Percentiles rank a stretch among this genome's conserved stretches.
phyloP scores from a whole-genome alignment of 2,113 vertebrate species.

The Nematolebias whitei region DNA sequence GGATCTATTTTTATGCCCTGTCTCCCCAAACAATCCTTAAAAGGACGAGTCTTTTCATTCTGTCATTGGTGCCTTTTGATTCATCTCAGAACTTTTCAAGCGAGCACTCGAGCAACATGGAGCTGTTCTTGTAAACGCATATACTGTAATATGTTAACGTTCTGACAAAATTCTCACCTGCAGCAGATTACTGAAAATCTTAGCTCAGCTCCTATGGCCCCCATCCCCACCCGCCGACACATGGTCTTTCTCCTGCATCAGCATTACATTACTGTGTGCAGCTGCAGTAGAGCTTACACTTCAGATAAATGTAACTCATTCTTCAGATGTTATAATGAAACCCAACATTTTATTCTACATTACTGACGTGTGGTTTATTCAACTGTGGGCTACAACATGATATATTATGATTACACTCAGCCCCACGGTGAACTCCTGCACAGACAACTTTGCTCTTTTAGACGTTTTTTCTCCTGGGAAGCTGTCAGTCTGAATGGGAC shows the following conservation, averaged over 20 bases:
- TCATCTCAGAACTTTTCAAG: constrained; percentile 14
- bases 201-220: constrained; percentile 19
- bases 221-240: background rate
- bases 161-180: constrained; percentile 43
- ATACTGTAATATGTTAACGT: constrained; percentile 41
- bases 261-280: constrained; percentile 26
- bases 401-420: background rate
- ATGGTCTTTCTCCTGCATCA: constrained; percentile 27
- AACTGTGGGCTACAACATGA: background rate
- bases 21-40: constrained; percentile 17
- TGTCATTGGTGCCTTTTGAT: constrained; percentile 34
- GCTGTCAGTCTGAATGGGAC: constrained; percentile 42
- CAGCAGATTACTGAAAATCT: constrained; percentile 28
- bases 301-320: background rate
- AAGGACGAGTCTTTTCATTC: constrained; percentile 28
- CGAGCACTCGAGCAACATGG: constrained; percentile 4
- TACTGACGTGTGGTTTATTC: background rate
- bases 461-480: background rate
- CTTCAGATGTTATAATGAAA: background rate
- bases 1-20: constrained; percentile 13
- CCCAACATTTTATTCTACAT: background rate
- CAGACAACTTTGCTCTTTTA: background rate
- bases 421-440: background rate
- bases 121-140: constrained; percentile 20
- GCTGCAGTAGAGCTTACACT: constrained; percentile 19